Conservation (phyloP, 2,113 vertebrate species). For the Thamnaconus septentrionalis region DNA sequence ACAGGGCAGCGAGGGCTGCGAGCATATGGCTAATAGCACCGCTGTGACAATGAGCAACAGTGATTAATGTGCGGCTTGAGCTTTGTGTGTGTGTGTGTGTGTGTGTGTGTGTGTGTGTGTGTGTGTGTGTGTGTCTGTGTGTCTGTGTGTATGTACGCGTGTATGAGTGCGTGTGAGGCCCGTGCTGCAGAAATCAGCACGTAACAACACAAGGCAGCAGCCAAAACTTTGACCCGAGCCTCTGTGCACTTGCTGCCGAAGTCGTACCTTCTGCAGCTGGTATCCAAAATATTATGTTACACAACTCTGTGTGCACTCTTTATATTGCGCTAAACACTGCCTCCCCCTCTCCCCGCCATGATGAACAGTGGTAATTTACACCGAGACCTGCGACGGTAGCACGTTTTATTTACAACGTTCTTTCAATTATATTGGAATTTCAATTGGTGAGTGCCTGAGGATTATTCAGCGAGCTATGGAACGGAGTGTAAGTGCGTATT, state of each 20-base stretch:
- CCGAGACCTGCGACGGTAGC: conserved; percentile 13
- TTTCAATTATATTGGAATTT: conserved; percentile 51
- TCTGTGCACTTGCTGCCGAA: neutral
- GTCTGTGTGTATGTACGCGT: no score
- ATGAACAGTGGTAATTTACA: conserved; percentile 47
- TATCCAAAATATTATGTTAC: neutral
- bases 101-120: no score
- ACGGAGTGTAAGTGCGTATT: conserved; percentile 56
- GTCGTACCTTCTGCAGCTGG: neutral
- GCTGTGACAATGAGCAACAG: conserved; percentile 91
- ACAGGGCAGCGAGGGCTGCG: conserved; percentile 77
- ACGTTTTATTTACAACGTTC: conserved; percentile 49
- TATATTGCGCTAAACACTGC: conserved; percentile 7
- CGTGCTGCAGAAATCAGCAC: conserved; percentile 93
- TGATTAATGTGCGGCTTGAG: conserved; percentile 91
- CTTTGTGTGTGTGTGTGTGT: conserved; percentile 73
- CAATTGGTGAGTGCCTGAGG: conserved; percentile 32
- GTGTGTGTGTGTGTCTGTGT: no score
- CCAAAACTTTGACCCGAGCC: conserved; percentile 58
- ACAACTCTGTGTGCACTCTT: no score
- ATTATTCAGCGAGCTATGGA: conserved; percentile 46
- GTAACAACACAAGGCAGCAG: conserved; percentile 66
- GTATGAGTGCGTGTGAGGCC: conserved; percentile 48
- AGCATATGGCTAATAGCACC: conserved; percentile 99
- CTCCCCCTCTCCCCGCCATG: no score